These are phyloP conservation scores for Macrocentrus cingulum DNA, from an alignment of 1,140 invertebrate species.

Conservation along the genomic window DNA sequence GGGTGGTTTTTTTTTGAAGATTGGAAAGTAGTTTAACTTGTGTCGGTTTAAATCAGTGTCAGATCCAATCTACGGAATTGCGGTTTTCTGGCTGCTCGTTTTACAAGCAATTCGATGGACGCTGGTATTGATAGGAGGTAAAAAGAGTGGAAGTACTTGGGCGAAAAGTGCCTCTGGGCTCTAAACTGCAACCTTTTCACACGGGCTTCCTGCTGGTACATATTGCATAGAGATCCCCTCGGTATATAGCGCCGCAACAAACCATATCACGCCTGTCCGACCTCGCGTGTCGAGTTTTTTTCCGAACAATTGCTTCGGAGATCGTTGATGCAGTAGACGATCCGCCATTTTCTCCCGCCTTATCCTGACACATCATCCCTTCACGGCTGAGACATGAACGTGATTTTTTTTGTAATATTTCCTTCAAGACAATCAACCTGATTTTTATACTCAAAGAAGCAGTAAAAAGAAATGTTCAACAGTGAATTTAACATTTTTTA, in stretches of 20 bases:
- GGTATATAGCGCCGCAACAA: constrained; percentile 2
- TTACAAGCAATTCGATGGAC: too few species aligned
- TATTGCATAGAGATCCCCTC: neutral
- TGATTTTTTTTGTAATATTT: neutral
- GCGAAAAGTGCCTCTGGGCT: neutral
- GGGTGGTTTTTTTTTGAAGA: too few species aligned
- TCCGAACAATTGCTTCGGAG: constrained; percentile 30
- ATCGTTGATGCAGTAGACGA: constrained; percentile 2
- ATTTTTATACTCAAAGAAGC: too few species aligned
- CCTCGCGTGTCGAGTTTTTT: constrained; percentile 30
- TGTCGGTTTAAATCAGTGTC: too few species aligned
- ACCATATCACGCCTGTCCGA: constrained; percentile 22
- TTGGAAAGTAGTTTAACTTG: too few species aligned
- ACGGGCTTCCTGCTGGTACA: neutral
- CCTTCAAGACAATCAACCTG: neutral
- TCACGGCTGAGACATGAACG: neutral
- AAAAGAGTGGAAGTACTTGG: neutral
- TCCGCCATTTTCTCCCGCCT: constrained; percentile 11
- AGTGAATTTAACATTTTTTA: too few species aligned
- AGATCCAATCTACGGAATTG: too few species aligned
- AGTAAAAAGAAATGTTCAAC: too few species aligned
- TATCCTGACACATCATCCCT: neutral
- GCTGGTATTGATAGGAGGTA: neutral
- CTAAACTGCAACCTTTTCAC: neutral
- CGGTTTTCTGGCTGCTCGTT: too few species aligned